These are phyloP conservation scores for Aphis gossypii DNA, from an alignment of 1,140 invertebrate species.

Conservation along the genomic window DNA sequence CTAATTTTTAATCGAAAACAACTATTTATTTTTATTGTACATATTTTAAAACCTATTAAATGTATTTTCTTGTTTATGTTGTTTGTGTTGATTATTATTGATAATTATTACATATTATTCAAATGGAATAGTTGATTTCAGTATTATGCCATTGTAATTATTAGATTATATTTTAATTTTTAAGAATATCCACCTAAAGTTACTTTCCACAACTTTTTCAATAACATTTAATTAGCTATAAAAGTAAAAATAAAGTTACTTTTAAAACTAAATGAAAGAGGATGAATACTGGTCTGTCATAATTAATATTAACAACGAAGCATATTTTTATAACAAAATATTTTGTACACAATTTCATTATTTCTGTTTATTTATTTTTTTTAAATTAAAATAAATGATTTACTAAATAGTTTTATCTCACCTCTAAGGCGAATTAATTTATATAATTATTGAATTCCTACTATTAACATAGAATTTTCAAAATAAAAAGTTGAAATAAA, in stretches of 20 bases:
- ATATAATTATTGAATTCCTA: neutral
- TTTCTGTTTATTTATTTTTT: neutral
- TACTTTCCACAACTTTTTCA: conserved; percentile 19
- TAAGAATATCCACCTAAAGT: neutral
- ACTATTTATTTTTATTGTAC: neutral
- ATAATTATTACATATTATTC: neutral
- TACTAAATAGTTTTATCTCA: neutral
- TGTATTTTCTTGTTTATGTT: neutral
- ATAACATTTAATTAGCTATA: conserved; percentile 46
- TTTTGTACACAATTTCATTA: neutral
- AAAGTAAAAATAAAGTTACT: conserved; percentile 16
- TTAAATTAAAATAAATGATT: neutral
- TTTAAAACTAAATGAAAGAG: neutral
- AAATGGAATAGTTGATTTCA: neutral
- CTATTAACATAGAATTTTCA: neutral
- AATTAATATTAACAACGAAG: conserved; percentile 10
- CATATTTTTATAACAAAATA: neutral
- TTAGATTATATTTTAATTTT: neutral
- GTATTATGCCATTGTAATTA: neutral
- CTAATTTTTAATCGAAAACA: neutral
- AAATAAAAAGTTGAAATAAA: neutral
- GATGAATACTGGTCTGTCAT: neutral
- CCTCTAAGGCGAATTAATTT: neutral
- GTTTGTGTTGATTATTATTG: neutral
- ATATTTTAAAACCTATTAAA: neutral